Base-by-base conservation (phyloP, 30 jellyfish, hydroid and myxozoan genomes). In the Clytia hemisphaerica region DNA sequence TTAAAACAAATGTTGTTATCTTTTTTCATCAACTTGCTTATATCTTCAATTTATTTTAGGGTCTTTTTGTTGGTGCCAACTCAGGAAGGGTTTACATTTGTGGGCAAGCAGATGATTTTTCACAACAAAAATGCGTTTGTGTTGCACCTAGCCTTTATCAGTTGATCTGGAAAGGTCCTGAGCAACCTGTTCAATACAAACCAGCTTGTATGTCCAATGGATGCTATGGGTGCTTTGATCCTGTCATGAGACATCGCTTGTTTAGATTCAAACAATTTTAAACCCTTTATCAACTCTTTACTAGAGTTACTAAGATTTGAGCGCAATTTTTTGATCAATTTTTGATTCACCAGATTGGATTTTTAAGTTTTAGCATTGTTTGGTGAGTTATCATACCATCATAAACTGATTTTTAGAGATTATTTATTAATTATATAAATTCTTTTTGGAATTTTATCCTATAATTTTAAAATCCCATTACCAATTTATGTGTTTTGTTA, bases 161-260 rank as follows among this genome's bases (percentile, higher is more conserved):
- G 22, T 86, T 86, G 44, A 75, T 86, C 10, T 86, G 96, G 96
- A 78, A 67, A 16, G 96, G 94, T 18, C 96, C 96, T 19, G 70
- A 82, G 7, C 92, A 60, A 15, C 96, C 93, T 26, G 72, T 85
- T 30, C 78, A 67, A 54, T 85, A 78, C 60, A 85, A 79, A 71
- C 70, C 92, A 61, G 91, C 85, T 0, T 85, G 96, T 58, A 50
- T 85, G 58, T 58, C 73, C 12, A 85, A 85, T 71, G 82, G 85
- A 30, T 85, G 96, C 79, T 85, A 85, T 73, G 96, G 96, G 14
- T 85, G 96, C 58, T 85, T 85, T 71, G 96, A 85, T 67, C 96
- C 96, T 14, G 93, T 85, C 14, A 66, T 85, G 3, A 79, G 93
- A 27, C 92, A 85, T 62, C 58, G 96, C 22, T 71, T 85, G 24